A percentile compares a stretch with the other conserved stretches of the same genome.
phyloP scores from a whole-genome alignment of 2,113 vertebrate species.

The Phodopus roborovskii region DNA sequence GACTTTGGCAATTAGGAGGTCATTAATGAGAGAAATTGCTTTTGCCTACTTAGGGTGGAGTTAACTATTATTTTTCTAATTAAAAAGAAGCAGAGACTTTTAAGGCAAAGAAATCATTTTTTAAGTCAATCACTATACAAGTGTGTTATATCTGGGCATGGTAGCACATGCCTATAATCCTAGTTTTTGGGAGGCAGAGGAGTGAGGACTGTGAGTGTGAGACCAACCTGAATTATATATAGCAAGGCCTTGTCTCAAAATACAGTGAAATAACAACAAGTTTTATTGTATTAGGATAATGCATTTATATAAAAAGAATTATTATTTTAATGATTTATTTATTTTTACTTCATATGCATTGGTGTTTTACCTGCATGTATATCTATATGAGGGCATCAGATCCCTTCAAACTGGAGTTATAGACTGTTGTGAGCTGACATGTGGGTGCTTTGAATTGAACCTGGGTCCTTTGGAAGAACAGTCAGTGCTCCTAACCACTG shows the following conservation, averaged over 20 bases:
- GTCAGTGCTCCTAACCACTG: background rate
- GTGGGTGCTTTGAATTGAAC: background rate
- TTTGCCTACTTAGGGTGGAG: conserved; percentile 27
- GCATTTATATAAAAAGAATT: conserved; percentile 58
- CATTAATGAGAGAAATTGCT: conserved; percentile 56
- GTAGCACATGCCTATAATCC: background rate
- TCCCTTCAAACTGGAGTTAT: background rate
- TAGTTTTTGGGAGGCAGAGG: background rate
- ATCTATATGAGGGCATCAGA: background rate
- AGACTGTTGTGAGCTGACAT: background rate
- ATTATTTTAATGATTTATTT: background rate
- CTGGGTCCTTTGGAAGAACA: background rate
- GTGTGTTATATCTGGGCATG: background rate
- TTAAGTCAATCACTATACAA: conserved; percentile 10
- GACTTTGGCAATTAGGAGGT: conserved; percentile 50
- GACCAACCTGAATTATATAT: background rate
- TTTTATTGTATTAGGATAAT: conserved; percentile 30
- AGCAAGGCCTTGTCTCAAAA: background rate
- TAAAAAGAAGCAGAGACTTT: conserved; percentile 55
- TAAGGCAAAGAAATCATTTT: conserved; percentile 53
- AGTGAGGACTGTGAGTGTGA: background rate
- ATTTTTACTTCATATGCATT: background rate
- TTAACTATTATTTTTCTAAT: conserved; percentile 45
- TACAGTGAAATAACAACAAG: background rate
- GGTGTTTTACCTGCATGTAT: background rate